phyloP scores from a whole-genome alignment of 2,113 vertebrate species.

The Lipophrys pholis region DNA sequence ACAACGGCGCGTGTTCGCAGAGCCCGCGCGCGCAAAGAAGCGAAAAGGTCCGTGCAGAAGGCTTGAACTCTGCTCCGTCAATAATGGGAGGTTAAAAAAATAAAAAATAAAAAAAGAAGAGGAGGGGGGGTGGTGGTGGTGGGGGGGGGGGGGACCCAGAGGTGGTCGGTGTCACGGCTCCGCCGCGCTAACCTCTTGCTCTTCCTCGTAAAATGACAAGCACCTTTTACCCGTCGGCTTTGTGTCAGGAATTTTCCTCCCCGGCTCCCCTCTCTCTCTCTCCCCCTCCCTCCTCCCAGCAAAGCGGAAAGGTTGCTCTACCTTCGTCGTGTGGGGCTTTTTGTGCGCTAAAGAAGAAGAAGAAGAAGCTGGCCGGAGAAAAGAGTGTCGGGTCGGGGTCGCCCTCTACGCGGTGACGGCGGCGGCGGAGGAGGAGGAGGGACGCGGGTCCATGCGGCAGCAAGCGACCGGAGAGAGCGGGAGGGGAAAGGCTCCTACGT shows the following conservation, averaged over 20 bases:
- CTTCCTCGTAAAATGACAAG: constrained; percentile 87
- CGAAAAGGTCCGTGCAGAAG: constrained; percentile 44
- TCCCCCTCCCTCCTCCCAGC: constrained; percentile 8
- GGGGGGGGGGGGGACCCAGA: constrained; percentile 13
- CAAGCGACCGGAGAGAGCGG: constrained; percentile 43
- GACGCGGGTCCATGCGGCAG: constrained; percentile 87
- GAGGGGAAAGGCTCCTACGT: constrained; percentile 58
- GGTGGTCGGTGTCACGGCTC: constrained; percentile 68
- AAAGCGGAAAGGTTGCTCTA: constrained; percentile 83
- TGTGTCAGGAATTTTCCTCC: constrained; percentile 82
- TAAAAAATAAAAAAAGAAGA: too few species aligned
- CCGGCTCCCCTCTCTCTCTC: constrained; percentile 12
- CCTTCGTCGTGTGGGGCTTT: constrained; percentile 63
- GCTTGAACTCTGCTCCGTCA: constrained; percentile 69
- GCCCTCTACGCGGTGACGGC: constrained; percentile 85
- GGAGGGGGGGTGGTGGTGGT: too few species aligned
- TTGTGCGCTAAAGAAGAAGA: not conserved
- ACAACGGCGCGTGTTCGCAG: constrained; percentile 35
- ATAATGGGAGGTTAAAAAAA: constrained; percentile 13
- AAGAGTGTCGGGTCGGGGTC: constrained; percentile 83
- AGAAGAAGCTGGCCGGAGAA: constrained; percentile 69
- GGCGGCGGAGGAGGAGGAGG: constrained; percentile 62
- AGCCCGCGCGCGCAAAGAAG: constrained; percentile 24
- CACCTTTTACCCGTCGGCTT: constrained; percentile 89
- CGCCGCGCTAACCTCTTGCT: constrained; percentile 77